A percentile compares a stretch with the other conserved stretches of the same genome.
phyloP scores from a whole-genome alignment of 1,140 invertebrate species.

The Lepidostoma basale region DNA sequence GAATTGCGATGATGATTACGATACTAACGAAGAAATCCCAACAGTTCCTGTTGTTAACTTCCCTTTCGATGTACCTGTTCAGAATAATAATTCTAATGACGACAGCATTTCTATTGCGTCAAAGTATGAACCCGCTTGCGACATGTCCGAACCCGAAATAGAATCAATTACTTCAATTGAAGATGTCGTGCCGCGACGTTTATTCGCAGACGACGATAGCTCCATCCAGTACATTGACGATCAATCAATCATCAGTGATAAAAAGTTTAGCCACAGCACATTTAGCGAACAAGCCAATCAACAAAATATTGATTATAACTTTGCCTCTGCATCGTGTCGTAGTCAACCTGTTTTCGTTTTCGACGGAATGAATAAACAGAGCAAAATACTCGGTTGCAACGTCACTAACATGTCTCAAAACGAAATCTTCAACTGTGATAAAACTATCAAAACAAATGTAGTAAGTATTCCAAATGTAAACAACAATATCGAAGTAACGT shows the following conservation, averaged over 20 bases:
- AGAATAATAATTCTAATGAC: conserved; percentile 42
- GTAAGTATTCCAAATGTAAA: conserved; percentile 13
- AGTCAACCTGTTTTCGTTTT: conserved; percentile 30
- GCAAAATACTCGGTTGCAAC: conserved; percentile 57
- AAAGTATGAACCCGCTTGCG: conserved; percentile 34
- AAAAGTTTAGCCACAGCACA: conserved; percentile 31
- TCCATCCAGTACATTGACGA: conserved; percentile 29
- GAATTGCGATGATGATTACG: conserved; percentile 44
- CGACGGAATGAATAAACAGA: conserved; percentile 56
- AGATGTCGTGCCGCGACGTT: conserved; percentile 51
- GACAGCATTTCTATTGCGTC: conserved; percentile 52
- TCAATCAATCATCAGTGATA: conserved; percentile 18
- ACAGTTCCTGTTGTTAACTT: conserved; percentile 24
- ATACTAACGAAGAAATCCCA: conserved; percentile 10
- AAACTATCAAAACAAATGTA: conserved; percentile 34
- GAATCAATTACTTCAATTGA: conserved; percentile 32
- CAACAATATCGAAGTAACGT: conserved; percentile 24
- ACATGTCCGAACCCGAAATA: conserved; percentile 31
- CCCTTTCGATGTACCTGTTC: conserved; percentile 40
- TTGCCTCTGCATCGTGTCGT: neutral
- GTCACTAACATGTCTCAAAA: conserved; percentile 55
- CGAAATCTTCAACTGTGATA: conserved; percentile 58
- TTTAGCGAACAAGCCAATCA: conserved; percentile 29
- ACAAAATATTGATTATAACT: conserved; percentile 28
- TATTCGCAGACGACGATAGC: conserved; percentile 51